A percentile compares a stretch with the other conserved stretches of the same genome.
These are phyloP conservation scores for Drosophila azteca DNA, from an alignment of 1,140 invertebrate species.

Conservation along the genomic window DNA sequence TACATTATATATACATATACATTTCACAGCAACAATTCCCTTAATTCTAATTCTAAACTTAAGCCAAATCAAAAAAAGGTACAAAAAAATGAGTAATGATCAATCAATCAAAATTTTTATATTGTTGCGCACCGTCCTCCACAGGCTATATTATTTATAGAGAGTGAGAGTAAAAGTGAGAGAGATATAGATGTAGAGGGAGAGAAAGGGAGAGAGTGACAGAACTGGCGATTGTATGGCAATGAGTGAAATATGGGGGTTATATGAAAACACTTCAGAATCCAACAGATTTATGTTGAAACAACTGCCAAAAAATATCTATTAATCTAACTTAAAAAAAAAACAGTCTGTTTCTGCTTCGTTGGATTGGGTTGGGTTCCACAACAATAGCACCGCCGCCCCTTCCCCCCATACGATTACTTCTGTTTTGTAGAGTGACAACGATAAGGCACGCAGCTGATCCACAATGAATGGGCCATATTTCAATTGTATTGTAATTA, in stretches of 20 bases:
- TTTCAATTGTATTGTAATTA: too few species aligned
- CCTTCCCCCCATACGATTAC: too few species aligned
- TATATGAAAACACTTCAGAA: not conserved
- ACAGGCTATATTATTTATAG: conserved; percentile 5
- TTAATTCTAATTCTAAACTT: conserved; percentile 49
- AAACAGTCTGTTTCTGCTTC: not conserved
- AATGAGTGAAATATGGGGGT: conserved; percentile 2
- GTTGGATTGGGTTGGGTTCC: not conserved
- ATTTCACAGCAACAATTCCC: conserved; percentile 34
- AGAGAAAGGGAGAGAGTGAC: conserved; percentile 17
- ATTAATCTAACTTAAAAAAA: too few species aligned
- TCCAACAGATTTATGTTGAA: too few species aligned
- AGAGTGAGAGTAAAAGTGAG: conserved; percentile 3
- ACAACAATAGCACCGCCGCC: not conserved
- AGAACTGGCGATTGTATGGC: not conserved
- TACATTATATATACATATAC: conserved; percentile 68
- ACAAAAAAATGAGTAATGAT: not conserved
- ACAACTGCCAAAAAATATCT: too few species aligned
- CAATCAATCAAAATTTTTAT: not conserved
- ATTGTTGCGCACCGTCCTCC: conserved; percentile 4
- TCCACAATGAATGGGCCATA: too few species aligned
- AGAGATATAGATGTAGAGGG: conserved; percentile 5
- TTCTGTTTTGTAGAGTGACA: too few species aligned
- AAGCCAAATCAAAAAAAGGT: not conserved
- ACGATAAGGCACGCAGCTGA: too few species aligned